A percentile compares a stretch with the other conserved stretches of the same genome.
Conservation (phyloP, 2,888 invertebrate species). For the Aproaerema taeniolella region DNA sequence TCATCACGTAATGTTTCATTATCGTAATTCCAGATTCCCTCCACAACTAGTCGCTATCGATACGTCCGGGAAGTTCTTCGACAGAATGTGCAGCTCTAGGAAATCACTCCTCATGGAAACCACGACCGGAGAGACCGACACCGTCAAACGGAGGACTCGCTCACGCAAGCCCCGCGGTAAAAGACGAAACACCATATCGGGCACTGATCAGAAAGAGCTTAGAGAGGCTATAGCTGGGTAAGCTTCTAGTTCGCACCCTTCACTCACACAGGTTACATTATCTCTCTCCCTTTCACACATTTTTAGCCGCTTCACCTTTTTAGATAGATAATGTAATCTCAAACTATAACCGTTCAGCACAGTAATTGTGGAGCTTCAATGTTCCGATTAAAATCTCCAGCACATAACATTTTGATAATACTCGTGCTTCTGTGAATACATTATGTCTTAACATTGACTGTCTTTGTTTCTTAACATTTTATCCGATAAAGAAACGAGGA, state of each 20-base stretch:
- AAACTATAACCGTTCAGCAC: conserved; percentile 62
- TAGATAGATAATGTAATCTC: conserved; percentile 57
- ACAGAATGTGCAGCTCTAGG: conserved; percentile 91
- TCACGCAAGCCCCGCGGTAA: conserved; percentile 87
- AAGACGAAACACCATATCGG: conserved; percentile 93
- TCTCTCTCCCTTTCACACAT: conserved; percentile 27
- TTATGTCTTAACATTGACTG: conserved; percentile 63
- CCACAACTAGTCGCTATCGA: conserved; percentile 93
- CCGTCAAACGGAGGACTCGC: conserved; percentile 83
- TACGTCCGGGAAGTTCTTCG: conserved; percentile 91
- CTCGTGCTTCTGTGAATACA: conserved; percentile 72
- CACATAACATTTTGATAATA: conserved; percentile 69
- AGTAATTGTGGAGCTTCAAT: conserved; percentile 63
- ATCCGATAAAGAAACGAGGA: conserved; percentile 42
- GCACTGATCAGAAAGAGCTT: conserved; percentile 93
- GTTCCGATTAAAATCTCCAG: conserved; percentile 51
- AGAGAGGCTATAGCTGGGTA: conserved; percentile 90
- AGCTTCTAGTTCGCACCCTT: conserved; percentile 77
- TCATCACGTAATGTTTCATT: too few species aligned
- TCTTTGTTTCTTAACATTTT: conserved; percentile 47
- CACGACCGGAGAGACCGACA: conserved; percentile 72
- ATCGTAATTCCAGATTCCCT: conserved; percentile 86
- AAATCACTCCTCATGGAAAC: conserved; percentile 84
- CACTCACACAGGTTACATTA: conserved; percentile 57
- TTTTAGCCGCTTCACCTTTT: conserved; percentile 2